Evolutionary conservation across 2,888 invertebrate genomes (phyloP), one percentile per base, ranked within the genome.

Genomic region (Pseudolycoriella hygida): DNA sequence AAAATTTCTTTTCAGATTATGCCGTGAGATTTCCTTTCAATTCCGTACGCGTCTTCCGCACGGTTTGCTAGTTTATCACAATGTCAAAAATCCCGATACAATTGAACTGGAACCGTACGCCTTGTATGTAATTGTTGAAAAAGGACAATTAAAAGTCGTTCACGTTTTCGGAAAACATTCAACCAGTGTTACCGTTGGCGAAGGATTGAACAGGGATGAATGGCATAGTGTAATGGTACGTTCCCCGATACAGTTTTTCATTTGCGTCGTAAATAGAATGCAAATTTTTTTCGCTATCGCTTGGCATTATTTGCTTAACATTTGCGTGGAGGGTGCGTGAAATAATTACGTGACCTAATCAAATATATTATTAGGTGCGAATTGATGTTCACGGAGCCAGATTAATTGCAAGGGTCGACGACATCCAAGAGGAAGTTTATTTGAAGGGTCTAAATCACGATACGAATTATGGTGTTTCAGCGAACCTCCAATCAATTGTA

Each of bases 121-220:
- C 41, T 68, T 90, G 17, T 90, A 90, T 61, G 83, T 90, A 32
- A 89, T 89, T 57, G 85, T 90, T 17, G 88, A 89, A 61, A 89
- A 89, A 60, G 90, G 89, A 15, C 86, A 88, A 65, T 67, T 90
- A 15, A 89, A 89, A 71, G 86, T 90, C 46, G 88, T 89, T 8
- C 89, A 90, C 60, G 87, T 89, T 19, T 89, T 88, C 60, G 88
- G 88, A 3, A 87, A 88, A 60, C 81, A 82, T 59, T 76, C 86
- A 44, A 88, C 88, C 25, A 66, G 64, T 56, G 76, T 89, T 38
- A 87, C 85, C 1, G 88, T 90, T 3, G 89, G 88, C 32, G 76
- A 87, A 64, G 88, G 87, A 3, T 65, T 90, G 46, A 90, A 90
- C 62, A 74, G 85, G 53, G 88, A 90, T 58, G 78, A 85, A 56